Evolutionary conservation across 2,888 invertebrate genomes (phyloP).

Genomic region (Pseudanteris insignis): DNA sequence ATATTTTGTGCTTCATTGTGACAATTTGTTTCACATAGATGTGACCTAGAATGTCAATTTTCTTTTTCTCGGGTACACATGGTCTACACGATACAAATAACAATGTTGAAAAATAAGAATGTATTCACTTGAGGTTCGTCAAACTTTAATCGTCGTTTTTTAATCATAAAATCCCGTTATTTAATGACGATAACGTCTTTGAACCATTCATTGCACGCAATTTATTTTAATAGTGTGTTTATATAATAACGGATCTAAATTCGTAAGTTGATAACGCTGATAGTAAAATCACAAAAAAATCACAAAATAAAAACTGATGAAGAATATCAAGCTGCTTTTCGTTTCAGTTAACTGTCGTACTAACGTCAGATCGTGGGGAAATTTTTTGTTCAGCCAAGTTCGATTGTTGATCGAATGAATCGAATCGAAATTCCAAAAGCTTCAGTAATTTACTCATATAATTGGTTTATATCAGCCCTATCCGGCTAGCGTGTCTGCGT

Average conservation of each 20-base stretch:
- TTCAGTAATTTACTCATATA: no score
- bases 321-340: slow-evolving; percentile 34
- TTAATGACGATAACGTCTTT: neutral
- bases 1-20: slow-evolving; percentile 10
- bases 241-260: slow-evolving; percentile 24
- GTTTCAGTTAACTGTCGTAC: neutral
- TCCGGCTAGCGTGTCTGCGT: no score
- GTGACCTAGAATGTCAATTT: slow-evolving; percentile 15
- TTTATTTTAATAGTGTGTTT: slow-evolving; percentile 16
- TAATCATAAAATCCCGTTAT: neutral
- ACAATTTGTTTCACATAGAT: slow-evolving; percentile 1
- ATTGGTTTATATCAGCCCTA: no score
- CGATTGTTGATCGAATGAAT: no score
- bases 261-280: slow-evolving; percentile 14
- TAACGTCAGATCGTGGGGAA: slow-evolving; percentile 16
- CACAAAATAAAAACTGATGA: slow-evolving; percentile 31
- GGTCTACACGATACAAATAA: slow-evolving; percentile 24
- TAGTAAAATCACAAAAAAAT: slow-evolving; percentile 23
- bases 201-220: slow-evolving; percentile 8
- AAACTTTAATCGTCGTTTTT: slow-evolving; percentile 12
- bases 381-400: no score
- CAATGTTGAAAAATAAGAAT: slow-evolving; percentile 7
- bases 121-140: slow-evolving; percentile 8
- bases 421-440: no score
- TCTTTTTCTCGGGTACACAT: slow-evolving; percentile 19